Evolutionary conservation across 2,888 invertebrate genomes (phyloP), one percentile per base, ranked within the genome.

Genomic region (Osmoderma eremita): DNA sequence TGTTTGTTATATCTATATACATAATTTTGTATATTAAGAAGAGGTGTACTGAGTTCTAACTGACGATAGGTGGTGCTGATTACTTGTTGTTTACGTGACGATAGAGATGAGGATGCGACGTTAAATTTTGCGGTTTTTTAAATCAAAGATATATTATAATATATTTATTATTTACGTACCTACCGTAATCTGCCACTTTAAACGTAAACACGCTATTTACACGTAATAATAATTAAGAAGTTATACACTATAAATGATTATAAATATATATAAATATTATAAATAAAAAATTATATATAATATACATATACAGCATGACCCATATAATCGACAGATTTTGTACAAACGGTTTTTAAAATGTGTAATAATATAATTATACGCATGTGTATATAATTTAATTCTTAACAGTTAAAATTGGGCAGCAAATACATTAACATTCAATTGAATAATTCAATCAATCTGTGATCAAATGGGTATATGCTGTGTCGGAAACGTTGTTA

Each of bases 111-210:
- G 8, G 30, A 30, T 71, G 68, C 67, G 36, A 63, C 22, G 39
- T 10, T 51, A 38, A 42, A 70, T 74, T 78, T 79, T 80, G 81
- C 79, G 77, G 80, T 80, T 79, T 79, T 79, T 78, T 76, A 75
- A 77, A 78, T 72, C 30, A 53, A 73, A 71, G 61, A 62, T 67
- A 48, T 63, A 63, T 69, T 70, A 70, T 72, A 71, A 75, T 69
- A 72, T 75, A 73, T 73, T 65, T 63, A 70, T 70, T 66, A 63
- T 66, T 68, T 70, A 68, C 64, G 70, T 72, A 71, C 71, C 69
- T 73, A 74, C 75, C 75, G 76, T 79, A 79, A 80, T 81, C 80
- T 80, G 80, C 80, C 80, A 80, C 80, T 78, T 78, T 78, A 72
- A 78, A 78, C 76, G 77, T 78, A 74, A 79, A 78, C 77, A 76